Evolutionary conservation across 2,113 vertebrate species (phyloP).

Genomic region (Emydocephalus ijimae): DNA sequence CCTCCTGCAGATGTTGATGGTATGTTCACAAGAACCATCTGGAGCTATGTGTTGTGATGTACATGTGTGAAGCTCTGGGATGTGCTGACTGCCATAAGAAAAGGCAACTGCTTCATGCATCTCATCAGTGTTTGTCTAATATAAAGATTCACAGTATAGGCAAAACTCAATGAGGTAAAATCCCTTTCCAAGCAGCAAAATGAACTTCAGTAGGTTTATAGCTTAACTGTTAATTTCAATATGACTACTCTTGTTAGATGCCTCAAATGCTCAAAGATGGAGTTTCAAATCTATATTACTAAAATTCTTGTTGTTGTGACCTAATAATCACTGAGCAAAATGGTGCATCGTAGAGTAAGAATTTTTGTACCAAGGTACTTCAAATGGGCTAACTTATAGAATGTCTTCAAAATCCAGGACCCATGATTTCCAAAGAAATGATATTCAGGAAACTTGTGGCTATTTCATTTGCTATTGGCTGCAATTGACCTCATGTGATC

Average conservation of each 20-base stretch:
- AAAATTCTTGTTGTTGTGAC: background rate
- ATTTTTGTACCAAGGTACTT: background rate
- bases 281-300: background rate
- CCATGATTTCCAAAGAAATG: background rate
- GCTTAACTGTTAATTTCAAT: background rate
- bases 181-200: background rate
- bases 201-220: background rate
- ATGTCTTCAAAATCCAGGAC: background rate
- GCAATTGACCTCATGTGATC: background rate
- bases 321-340: background rate
- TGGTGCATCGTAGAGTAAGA: background rate
- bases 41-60: slow-evolving; percentile 40
- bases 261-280: background rate
- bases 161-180: background rate
- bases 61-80: slow-evolving; percentile 56
- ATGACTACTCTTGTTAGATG: background rate
- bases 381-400: background rate
- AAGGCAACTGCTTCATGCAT: slow-evolving; percentile 28
- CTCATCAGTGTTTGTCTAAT: background rate
- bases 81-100: slow-evolving; percentile 17
- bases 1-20: slow-evolving; percentile 60
- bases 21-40: slow-evolving; percentile 63
- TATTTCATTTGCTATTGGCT: background rate
- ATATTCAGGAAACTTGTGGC: background rate
- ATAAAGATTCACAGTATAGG: background rate